Base-by-base conservation (phyloP, 2,113 vertebrate genomes). In the Equus przewalskii region DNA sequence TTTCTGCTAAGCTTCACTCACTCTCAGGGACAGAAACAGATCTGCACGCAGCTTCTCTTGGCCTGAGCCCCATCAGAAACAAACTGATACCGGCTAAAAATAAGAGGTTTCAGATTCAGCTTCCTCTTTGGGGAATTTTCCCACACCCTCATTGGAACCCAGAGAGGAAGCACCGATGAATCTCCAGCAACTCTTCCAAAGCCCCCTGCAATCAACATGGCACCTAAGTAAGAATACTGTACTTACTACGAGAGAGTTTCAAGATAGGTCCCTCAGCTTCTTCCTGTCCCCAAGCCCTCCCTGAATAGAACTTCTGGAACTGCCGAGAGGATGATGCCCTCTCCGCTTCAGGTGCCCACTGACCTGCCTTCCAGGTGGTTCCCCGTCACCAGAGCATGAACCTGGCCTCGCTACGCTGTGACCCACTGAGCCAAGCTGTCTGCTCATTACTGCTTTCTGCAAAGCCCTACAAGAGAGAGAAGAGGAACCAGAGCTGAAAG, bases 311-410 rank as follows among this genome's bases (percentile, higher is more conserved):
- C 30, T 10, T 6, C 49, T 2, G 10, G 26, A 44, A 36, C 28
- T 46, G n/a, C 33, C 26, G 0, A 1, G 19, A 15, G 30, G 12
- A 19, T 0, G 4, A 19, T 0, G 16, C 8, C 11, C 44, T 41
- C 69, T 75, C 21, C 58, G 65, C 13, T 22, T 14, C 11, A 21
- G 30, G 26, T 16, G 1, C 56, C 19, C 0, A 2, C 26, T 1
- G 1, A 3, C 56, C 51, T 10, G 22, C 2, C 9, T 51, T 41
- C 89, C 33, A 18, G 54, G 44, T 5, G 2, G 51, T 30, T 58
- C 44, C 10, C n/a, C 1, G 19, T 70, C 46, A 18, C 12, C 24
- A 28, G 56, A 21, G 41, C 22, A 19, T 1, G 36, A 70, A 9
- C 26, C 41, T 3, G 8, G 49, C 15, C 54, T 60, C 3, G 3